phyloP scores from a whole-genome alignment of 2,113 vertebrate genomes.

The Takifugu flavidus region DNA sequence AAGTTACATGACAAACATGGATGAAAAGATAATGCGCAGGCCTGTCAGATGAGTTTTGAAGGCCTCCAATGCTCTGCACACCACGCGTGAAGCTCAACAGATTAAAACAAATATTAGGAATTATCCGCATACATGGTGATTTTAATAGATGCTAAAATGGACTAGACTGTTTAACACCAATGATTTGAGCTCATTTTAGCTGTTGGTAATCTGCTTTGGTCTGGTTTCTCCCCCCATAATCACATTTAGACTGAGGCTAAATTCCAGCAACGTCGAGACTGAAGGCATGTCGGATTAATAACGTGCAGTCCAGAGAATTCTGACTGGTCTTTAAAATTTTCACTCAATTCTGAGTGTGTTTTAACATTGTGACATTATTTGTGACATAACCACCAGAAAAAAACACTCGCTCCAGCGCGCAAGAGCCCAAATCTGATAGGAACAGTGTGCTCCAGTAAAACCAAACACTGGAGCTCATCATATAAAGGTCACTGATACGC shows the following conservation, averaged over 20 bases:
- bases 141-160: neutral
- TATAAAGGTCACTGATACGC: conserved; percentile 31
- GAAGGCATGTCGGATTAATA: neutral
- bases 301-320: neutral
- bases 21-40: too few species aligned
- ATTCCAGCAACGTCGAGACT: conserved; percentile 25
- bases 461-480: conserved; percentile 21
- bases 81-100: neutral
- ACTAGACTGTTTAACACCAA: neutral
- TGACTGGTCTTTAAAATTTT: neutral
- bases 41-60: too few species aligned
- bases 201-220: conserved; percentile 19
- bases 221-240: conserved; percentile 24
- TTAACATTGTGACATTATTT: too few species aligned
- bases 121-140: conserved; percentile 1
- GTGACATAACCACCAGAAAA: too few species aligned
- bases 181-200: conserved; percentile 16
- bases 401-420: too few species aligned
- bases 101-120: conserved; percentile 4
- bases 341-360: too few species aligned
- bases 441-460: neutral
- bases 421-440: neutral
- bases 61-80: too few species aligned
- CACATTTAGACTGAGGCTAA: conserved; percentile 21
- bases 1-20: too few species aligned